Conservation (phyloP, 1,140 invertebrate species). For the Melanaphis sacchari region DNA sequence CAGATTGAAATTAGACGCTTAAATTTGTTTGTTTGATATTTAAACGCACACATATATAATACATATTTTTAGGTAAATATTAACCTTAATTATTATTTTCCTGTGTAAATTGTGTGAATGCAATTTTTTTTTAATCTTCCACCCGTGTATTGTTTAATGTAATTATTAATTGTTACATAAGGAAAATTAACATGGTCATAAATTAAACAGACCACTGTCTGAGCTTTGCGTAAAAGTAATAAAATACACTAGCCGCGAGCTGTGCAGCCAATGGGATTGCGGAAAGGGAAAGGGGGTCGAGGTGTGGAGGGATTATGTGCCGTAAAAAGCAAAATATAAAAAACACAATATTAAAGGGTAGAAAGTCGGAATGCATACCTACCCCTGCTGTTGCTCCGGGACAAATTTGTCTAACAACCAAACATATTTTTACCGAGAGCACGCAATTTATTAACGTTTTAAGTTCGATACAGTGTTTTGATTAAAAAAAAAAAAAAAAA, state of each 20-base stretch:
- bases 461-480: neutral
- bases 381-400: neutral
- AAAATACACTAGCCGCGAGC: conserved; percentile 41
- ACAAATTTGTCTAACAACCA: conserved; percentile 50
- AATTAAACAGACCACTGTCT: conserved; percentile 49
- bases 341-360: neutral
- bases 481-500: conserved; percentile 4
- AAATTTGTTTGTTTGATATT: neutral
- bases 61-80: neutral
- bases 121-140: conserved; percentile 33
- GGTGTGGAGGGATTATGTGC: conserved; percentile 29
- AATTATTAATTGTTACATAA: conserved; percentile 53
- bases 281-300: neutral
- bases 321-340: conserved; percentile 10
- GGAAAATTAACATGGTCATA: conserved; percentile 51
- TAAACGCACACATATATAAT: neutral
- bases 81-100: conserved; percentile 15
- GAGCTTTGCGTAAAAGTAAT: conserved; percentile 26
- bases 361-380: neutral
- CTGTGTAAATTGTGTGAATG: neutral
- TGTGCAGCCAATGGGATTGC: too few relatives aligned
- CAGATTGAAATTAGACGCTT: neutral
- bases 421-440: conserved; percentile 24
- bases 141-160: neutral
- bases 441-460: conserved; percentile 20